Conservation (phyloP, 2,113 vertebrate genomes). For the Poicephalus meyeri region DNA sequence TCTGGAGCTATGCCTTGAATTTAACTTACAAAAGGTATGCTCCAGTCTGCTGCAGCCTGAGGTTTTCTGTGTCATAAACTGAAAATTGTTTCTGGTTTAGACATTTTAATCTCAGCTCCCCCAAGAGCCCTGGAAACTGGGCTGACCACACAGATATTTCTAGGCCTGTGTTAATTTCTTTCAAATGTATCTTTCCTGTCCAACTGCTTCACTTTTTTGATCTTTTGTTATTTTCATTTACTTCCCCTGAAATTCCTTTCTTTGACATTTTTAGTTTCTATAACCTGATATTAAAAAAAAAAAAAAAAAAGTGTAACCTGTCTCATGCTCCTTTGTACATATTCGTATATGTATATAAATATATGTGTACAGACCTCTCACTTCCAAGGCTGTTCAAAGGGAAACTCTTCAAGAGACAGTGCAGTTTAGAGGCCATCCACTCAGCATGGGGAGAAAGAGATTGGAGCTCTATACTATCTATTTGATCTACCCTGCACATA, state of each 20-base stretch:
- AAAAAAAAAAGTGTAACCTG: neutral
- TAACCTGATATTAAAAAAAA: neutral
- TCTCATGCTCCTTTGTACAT: neutral
- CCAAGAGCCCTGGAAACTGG: neutral
- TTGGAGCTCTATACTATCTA: neutral
- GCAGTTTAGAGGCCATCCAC: accelerated
- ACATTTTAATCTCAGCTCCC: conserved; percentile 31
- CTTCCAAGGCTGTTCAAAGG: neutral
- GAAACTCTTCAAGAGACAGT: neutral
- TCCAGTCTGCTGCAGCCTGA: conserved; percentile 21
- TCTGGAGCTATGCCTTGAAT: neutral
- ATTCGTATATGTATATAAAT: neutral
- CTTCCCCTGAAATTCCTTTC: neutral
- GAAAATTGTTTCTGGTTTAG: conserved; percentile 42
- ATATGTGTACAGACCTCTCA: neutral
- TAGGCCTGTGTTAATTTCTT: conserved; percentile 19
- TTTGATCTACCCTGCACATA: neutral
- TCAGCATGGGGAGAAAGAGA: neutral
- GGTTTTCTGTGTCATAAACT: conserved; percentile 14
- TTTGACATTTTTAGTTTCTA: conserved; percentile 25
- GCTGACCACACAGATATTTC: neutral
- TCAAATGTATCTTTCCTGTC: neutral
- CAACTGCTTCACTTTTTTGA: neutral
- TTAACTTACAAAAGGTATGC: neutral
- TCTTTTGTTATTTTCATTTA: neutral